Percentiles rank a stretch among this genome's conserved stretches.
These are phyloP conservation scores for Cassiopea andromeda DNA, from an alignment of 30 jellyfish, hydroid and myxozoan species.

Conservation along the genomic window DNA sequence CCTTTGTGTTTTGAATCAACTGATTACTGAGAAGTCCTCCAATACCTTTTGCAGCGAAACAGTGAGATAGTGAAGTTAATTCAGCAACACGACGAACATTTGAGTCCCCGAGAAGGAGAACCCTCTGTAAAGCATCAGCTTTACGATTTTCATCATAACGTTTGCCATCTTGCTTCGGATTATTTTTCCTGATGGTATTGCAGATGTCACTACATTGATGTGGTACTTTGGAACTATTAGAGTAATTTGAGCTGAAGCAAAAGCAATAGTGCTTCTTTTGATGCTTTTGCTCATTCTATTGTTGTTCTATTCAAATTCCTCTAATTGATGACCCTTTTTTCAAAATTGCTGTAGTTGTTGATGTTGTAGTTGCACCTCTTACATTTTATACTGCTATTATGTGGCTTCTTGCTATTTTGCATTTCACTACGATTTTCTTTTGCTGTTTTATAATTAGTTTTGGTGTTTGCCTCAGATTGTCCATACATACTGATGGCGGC, in stretches of 20 bases:
- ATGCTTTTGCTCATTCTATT: not conserved
- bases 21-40: slow-evolving; percentile 30
- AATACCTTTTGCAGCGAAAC: slow-evolving; percentile 9
- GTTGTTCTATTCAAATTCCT: not conserved
- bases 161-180: not conserved
- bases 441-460: not conserved
- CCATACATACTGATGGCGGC: too few relatives aligned
- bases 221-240: not conserved
- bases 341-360: not conserved
- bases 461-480: not conserved
- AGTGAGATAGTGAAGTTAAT: not conserved
- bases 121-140: not conserved
- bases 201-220: not conserved
- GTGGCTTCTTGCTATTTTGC: not conserved
- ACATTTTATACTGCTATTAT: not conserved
- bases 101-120: not conserved
- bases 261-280: too few relatives aligned
- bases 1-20: slow-evolving; percentile 11
- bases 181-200: not conserved
- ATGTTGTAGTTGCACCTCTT: not conserved
- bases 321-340: not conserved
- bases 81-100: not conserved
- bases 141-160: not conserved
- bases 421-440: not conserved
- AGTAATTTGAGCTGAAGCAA: not conserved